phyloP scores from a whole-genome alignment of 2,888 invertebrate species.

The Acleris sparsana region DNA sequence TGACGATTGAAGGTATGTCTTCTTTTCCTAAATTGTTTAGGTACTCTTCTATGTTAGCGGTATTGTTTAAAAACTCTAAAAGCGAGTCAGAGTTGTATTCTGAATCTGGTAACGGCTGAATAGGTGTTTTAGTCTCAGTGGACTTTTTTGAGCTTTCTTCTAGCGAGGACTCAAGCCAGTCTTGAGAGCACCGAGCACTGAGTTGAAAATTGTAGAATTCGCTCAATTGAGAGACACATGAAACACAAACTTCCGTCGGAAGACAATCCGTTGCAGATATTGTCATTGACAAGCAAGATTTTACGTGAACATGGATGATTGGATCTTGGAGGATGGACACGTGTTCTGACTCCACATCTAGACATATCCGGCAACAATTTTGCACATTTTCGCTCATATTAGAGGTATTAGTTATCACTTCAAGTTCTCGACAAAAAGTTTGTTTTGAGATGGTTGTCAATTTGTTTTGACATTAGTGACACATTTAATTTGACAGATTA shows the following conservation, averaged over 20 bases:
- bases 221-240: constrained; percentile 68
- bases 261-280: constrained; percentile 63
- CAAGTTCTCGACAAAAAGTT: neutral
- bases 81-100: constrained; percentile 79
- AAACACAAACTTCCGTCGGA: constrained; percentile 67
- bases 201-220: constrained; percentile 77
- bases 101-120: constrained; percentile 75
- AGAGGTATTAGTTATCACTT: neutral
- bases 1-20: constrained; percentile 75
- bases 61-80: constrained; percentile 75
- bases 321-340: constrained; percentile 68
- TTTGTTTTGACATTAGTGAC: neutral
- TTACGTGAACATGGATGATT: constrained; percentile 66
- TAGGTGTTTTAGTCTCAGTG: constrained; percentile 59
- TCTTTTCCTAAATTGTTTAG: constrained; percentile 74
- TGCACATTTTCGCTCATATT: constrained; percentile 63
- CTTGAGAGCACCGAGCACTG: constrained; percentile 74
- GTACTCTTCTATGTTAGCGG: constrained; percentile 75
- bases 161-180: constrained; percentile 70
- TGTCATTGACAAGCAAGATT: constrained; percentile 67
- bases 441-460: no score
- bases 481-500: neutral
- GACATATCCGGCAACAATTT: constrained; percentile 73
- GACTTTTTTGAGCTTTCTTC: constrained; percentile 63
- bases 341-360: constrained; percentile 66